Evolutionary conservation across 2,113 vertebrate species (phyloP).

Genomic region (Caloenas nicobarica): DNA sequence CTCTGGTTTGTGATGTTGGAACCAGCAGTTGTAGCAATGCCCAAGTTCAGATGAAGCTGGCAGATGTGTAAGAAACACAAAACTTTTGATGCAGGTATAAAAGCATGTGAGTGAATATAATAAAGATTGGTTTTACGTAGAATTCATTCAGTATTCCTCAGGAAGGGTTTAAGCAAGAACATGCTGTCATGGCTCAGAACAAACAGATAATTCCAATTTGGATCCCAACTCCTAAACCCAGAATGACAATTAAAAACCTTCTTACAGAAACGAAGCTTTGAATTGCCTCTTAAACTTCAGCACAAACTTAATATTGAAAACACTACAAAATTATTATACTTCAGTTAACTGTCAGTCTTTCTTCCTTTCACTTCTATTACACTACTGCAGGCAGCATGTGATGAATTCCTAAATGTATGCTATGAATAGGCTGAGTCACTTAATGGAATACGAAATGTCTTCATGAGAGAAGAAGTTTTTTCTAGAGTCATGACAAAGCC

Average conservation of each 20-base stretch:
- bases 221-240: neutral
- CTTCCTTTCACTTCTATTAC: neutral
- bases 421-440: neutral
- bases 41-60: neutral
- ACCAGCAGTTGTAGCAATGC: neutral
- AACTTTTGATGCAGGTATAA: neutral
- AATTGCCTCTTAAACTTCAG: neutral
- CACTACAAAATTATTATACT: neutral
- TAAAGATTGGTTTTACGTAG: neutral
- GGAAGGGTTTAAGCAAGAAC: neutral
- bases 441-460: neutral
- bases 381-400: neutral
- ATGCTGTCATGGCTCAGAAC: neutral
- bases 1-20: neutral
- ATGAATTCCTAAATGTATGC: neutral
- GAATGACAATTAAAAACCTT: neutral
- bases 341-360: neutral
- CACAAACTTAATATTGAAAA: neutral
- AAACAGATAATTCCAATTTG: neutral
- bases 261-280: neutral
- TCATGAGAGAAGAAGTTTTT: neutral
- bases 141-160: neutral
- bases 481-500: neutral
- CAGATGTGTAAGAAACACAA: neutral
- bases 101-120: neutral